Evolutionary conservation across 2,797 vertebrate species (phyloP), one percentile per base, ranked within the genome.

Genomic region (Neomorphus geoffroyi): DNA sequence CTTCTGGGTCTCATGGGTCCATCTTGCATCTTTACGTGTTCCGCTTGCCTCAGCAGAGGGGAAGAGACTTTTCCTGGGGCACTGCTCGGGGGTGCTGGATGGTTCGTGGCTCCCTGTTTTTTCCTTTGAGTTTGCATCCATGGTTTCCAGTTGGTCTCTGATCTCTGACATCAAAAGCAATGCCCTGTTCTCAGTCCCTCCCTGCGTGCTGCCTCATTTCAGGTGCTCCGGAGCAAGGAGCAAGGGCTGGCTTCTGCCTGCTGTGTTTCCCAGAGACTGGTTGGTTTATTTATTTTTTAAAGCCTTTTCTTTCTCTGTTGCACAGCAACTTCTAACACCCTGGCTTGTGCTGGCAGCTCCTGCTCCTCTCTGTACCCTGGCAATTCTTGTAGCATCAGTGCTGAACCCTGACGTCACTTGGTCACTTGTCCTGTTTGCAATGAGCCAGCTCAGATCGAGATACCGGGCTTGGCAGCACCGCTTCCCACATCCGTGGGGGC

Each of bases 241-340:
- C 0, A 0, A 37, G 64, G 62, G 26, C 61, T 82, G 67, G 26
- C 30, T 86, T 37, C 43, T 87, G 60, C 75, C 72, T 74, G 67
- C 32, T 39, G 45, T 3, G 53, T 77, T 87, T 80, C 88, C 78
- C 83, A 81, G 73, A 84, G 61, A 69, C 66, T 2, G 1, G 28
- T 88, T 65, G 69, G 13, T 90, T 74, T 94, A 51, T 87, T 54
- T 65, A 7, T 70, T 9, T 71, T 88, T 33, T 7, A 92, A 74
- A 66, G 48, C 56, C 10, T 87, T 89, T 85, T 88, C 64, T 64
- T 66, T 48, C 62, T 57, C 48, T 87, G 89, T 91, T 50, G 71
- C 80, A 35, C 91, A 48, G 94, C 89, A 92, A 74, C 93, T 94
- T 88, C 66, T 58, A 81, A 39, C 53, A 43, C 62, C 57, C 84